Evolutionary conservation across 2,888 invertebrate genomes (phyloP).

Genomic region (Crocallis elinguaria): DNA sequence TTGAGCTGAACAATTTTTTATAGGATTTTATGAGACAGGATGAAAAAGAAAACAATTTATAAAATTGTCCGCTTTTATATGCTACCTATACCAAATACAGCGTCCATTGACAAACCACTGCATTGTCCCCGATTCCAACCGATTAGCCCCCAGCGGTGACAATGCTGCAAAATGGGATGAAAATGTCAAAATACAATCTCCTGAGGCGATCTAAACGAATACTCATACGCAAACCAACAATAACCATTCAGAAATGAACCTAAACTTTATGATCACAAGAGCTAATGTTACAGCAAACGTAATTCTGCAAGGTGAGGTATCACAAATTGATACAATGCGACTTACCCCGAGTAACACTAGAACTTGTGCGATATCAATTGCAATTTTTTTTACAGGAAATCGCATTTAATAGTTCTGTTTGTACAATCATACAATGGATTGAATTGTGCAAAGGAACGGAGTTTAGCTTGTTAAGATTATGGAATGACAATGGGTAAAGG

Average conservation of each 20-base stretch:
- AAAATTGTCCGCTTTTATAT: conserved; percentile 21
- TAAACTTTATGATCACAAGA: neutral
- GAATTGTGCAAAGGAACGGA: conserved; percentile 52
- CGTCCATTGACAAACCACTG: conserved; percentile 35
- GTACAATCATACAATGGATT: conserved; percentile 43
- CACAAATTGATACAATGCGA: conserved; percentile 48
- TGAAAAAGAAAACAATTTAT: conserved; percentile 17
- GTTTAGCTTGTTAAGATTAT: conserved; percentile 44
- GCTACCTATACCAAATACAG: conserved; percentile 31
- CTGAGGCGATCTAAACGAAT: conserved; percentile 61
- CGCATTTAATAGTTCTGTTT: conserved; percentile 52
- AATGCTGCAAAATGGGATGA: conserved; percentile 77
- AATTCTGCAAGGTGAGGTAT: conserved; percentile 6
- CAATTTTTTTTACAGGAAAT: conserved; percentile 52
- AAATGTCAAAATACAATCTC: conserved; percentile 83
- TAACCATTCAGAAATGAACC: conserved; percentile 31
- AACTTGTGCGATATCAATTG: conserved; percentile 71
- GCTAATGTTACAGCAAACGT: neutral
- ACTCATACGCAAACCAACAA: conserved; percentile 11
- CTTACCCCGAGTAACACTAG: conserved; percentile 70
- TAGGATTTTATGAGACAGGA: too few species aligned
- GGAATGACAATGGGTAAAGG: conserved; percentile 37
- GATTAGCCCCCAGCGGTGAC: conserved; percentile 73
- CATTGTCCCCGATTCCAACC: conserved; percentile 62
- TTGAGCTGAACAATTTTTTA: too few species aligned